Evolutionary conservation across 1,140 invertebrate species (phyloP).

Genomic region (Drosophila simulans): DNA sequence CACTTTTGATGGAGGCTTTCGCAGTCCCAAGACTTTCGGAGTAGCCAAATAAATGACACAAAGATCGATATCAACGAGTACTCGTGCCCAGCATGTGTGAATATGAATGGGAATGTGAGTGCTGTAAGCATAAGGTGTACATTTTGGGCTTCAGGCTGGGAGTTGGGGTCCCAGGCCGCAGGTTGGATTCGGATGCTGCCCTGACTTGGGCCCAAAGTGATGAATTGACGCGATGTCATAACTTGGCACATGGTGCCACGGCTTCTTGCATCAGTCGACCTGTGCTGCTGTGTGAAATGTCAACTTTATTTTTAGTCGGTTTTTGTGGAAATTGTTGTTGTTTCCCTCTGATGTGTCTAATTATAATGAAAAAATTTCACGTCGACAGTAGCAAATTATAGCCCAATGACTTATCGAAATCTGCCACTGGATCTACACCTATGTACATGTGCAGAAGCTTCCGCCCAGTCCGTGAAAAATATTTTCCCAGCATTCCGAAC

Average conservation of each 20-base stretch:
- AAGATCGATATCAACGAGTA: slow-evolving; percentile 44
- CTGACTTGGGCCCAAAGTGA: slow-evolving; percentile 41
- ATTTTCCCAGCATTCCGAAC: slow-evolving; percentile 42
- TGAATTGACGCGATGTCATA: slow-evolving; percentile 74
- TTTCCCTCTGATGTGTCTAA: slow-evolving; percentile 59
- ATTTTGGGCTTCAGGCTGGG: neutral
- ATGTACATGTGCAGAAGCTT: slow-evolving; percentile 66
- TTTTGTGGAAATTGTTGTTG: slow-evolving; percentile 15
- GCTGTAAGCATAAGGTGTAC: slow-evolving; percentile 4
- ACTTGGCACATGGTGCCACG: slow-evolving; percentile 76
- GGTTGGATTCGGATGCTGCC: slow-evolving; percentile 8
- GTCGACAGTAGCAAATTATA: slow-evolving; percentile 70
- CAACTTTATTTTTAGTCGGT: slow-evolving; percentile 60
- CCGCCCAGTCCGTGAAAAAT: slow-evolving; percentile 74
- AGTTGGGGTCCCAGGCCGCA: neutral
- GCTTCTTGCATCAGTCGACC: slow-evolving; percentile 71
- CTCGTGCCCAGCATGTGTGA: slow-evolving; percentile 44
- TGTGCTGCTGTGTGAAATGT: slow-evolving; percentile 75
- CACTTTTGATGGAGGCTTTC: slow-evolving; percentile 28
- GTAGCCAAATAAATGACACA: slow-evolving; percentile 55
- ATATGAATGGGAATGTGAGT: slow-evolving; percentile 23
- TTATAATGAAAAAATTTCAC: slow-evolving; percentile 77
- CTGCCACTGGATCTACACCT: slow-evolving; percentile 66
- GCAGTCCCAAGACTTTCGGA: slow-evolving; percentile 44
- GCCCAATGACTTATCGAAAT: slow-evolving; percentile 81